Conservation (phyloP, 2,888 invertebrate genomes). For the Napeogenes sylphis region DNA sequence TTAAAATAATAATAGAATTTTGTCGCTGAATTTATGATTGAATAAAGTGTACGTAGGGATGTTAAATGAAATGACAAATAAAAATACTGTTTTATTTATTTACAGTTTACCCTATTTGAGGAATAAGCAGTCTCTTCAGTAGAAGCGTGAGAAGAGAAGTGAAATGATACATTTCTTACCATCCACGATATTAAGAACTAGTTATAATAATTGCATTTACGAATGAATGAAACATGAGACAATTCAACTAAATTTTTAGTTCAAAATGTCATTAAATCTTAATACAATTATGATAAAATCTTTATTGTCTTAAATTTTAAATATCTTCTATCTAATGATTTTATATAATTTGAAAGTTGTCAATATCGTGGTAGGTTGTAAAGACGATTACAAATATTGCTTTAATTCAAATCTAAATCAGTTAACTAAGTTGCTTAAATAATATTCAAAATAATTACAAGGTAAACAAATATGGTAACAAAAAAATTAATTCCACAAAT, state of each 20-base stretch:
- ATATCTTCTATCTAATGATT: not conserved
- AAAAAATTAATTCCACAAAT: constrained; percentile 36
- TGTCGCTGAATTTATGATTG: not conserved
- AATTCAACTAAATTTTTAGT: not conserved
- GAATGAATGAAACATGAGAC: not conserved
- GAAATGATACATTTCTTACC: not conserved
- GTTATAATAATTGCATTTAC: not conserved
- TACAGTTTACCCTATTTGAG: constrained; percentile 27
- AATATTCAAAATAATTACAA: constrained; percentile 11
- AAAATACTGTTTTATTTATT: constrained; percentile 29
- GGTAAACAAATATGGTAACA: constrained; percentile 35
- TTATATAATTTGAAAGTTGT: not conserved
- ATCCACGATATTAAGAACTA: constrained; percentile 6
- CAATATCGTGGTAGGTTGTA: constrained; percentile 1
- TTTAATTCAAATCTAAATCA: constrained; percentile 9
- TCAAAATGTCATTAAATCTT: not conserved
- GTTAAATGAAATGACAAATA: constrained; percentile 13
- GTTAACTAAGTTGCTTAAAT: constrained; percentile 10
- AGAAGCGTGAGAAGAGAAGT: constrained; percentile 8
- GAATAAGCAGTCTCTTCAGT: constrained; percentile 15
- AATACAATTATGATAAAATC: too few relatives aligned
- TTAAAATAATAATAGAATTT: not conserved
- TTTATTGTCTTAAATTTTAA: not conserved
- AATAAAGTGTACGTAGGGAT: not conserved
- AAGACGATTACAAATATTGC: not conserved